These are phyloP conservation scores for Marmota flaviventris DNA, from an alignment of 2,113 vertebrate species.

Conservation along the genomic window DNA sequence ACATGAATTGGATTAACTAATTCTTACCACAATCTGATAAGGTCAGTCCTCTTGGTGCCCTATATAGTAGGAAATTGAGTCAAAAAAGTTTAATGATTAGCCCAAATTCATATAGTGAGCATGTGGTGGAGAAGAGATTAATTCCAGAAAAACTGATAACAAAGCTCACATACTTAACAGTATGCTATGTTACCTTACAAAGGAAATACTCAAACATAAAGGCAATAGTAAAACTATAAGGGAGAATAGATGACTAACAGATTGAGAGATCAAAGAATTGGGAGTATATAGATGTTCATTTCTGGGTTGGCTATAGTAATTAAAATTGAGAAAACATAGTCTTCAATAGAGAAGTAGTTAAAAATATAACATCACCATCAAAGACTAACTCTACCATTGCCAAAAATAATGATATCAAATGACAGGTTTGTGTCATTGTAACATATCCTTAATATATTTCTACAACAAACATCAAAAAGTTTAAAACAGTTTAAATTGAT, in stretches of 20 bases:
- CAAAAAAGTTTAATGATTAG: not conserved
- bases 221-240: not conserved
- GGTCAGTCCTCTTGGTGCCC: not conserved
- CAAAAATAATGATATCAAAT: not conserved
- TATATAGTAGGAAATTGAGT: not conserved
- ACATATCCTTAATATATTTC: not conserved
- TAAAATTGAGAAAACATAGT: not conserved
- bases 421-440: not conserved
- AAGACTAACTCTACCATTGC: not conserved
- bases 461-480: not conserved
- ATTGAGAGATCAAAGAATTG: not conserved
- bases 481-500: not conserved
- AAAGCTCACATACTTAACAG: not conserved
- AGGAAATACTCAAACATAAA: not conserved
- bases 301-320: not conserved
- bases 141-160: not conserved
- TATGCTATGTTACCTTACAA: not conserved
- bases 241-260: not conserved
- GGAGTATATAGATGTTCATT: not conserved
- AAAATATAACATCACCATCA: not conserved
- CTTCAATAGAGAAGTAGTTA: not conserved
- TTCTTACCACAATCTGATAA: not conserved
- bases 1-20: not conserved
- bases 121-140: not conserved
- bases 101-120: not conserved